Base-by-base conservation (phyloP, 2,113 vertebrate genomes). In the Heteronetta atricapilla region DNA sequence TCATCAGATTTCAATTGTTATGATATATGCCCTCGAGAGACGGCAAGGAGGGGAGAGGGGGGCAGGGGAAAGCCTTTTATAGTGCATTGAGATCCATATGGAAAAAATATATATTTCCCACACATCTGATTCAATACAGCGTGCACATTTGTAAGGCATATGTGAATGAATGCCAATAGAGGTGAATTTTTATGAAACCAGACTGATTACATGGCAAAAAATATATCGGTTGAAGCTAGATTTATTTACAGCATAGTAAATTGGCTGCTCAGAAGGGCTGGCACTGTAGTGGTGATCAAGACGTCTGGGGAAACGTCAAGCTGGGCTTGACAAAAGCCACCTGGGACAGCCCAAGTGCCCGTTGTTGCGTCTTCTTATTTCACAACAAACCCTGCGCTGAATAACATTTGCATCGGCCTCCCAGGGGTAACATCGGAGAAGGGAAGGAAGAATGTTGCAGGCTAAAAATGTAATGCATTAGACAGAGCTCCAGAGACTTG, bases 41-140 rank as follows among this genome's bases (percentile, higher is more conserved):
- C 82, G 6, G 53, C 0, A 0, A 53, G 78, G 59, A 81, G 74
- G 42, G 69, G 73, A 67, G 3, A 48, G 56, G 44, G 44, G 68
- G 90, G 89, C 22, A 91, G 58, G 68, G 75, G 86, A 94, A 94
- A 67, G 33, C 92, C 95, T 95, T 98, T 96, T 89, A 82, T 95
- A 94, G 95, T 87, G 86, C 86, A 82, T 89, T 95, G 80, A 87
- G 78, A 93, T 83, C 92, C 97, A 98, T 96, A 97, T 98, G 98
- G 97, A 98, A 98, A 98, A 98, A 72, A 93, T 95, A 96, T 97
- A 83, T 95, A 96, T 95, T 97, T 97, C 86, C 93, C 96, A 79
- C 59, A 91, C 89, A 91, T 87, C 31, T 40, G 66, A 93, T 94
- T 75, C 42, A 78, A 93, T 80, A 21, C 86, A 96, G 94, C 28